Conservation (phyloP, 1,140 invertebrate species). For the Apolygus lucorum region DNA sequence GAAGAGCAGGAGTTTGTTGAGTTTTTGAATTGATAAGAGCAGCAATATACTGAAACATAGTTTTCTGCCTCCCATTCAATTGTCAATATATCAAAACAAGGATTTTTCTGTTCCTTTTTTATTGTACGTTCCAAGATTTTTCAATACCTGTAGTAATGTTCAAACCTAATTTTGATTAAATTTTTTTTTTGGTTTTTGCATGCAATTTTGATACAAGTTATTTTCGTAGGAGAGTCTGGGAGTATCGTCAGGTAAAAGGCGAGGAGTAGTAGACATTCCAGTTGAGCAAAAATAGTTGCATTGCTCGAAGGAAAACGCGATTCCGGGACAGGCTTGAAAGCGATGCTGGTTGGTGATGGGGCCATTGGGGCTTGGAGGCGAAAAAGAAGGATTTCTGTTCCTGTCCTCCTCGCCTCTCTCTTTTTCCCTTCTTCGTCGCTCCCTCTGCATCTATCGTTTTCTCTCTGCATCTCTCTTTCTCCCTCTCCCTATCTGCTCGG, state of each 20-base stretch:
- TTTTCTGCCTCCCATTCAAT: too few relatives aligned
- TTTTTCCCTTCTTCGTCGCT: neutral
- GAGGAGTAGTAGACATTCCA: neutral
- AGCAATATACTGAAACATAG: too few relatives aligned
- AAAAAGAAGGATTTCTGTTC: neutral
- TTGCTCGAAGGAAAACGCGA: neutral
- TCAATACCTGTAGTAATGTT: too few relatives aligned
- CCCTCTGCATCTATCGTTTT: neutral
- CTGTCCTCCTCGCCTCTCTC: too few relatives aligned
- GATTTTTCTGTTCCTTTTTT: too few relatives aligned
- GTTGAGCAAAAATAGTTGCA: neutral
- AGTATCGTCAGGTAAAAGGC: neutral
- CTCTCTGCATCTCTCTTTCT: neutral
- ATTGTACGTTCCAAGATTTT: too few relatives aligned
- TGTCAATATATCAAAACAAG: too few relatives aligned
- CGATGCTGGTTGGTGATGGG: conserved; percentile 8
- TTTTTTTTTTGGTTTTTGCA: too few relatives aligned
- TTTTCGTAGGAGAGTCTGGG: neutral
- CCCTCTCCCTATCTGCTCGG: neutral
- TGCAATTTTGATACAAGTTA: neutral
- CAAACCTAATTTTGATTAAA: too few relatives aligned
- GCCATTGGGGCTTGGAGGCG: conserved; percentile 5
- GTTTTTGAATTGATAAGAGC: too few relatives aligned
- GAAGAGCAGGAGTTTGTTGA: too few relatives aligned
- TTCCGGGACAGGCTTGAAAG: neutral